These are phyloP conservation scores for Nebria ingens DNA, from an alignment of 1,140 invertebrate species.

Conservation along the genomic window DNA sequence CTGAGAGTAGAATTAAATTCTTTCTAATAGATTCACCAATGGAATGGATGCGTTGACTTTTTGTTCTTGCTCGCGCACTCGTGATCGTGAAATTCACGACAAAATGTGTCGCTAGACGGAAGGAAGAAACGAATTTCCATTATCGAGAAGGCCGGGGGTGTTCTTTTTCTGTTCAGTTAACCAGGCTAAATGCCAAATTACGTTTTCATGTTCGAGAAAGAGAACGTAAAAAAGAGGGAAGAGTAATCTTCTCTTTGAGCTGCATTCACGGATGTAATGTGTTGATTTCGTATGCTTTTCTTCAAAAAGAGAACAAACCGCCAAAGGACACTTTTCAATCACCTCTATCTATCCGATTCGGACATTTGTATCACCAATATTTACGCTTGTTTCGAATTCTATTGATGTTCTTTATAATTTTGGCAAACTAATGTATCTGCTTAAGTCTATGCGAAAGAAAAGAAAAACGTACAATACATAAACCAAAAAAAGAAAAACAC, in stretches of 20 bases:
- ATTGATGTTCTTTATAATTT: no score
- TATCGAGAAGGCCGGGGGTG: background rate
- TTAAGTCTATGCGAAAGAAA: no score
- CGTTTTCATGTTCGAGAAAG: constrained; percentile 6
- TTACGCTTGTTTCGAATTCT: no score
- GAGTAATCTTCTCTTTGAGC: constrained; percentile 12
- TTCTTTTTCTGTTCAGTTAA: constrained; percentile 16
- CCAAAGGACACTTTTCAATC: no score
- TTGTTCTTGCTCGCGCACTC: background rate
- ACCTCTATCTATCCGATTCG: no score
- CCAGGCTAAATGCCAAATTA: constrained; percentile 17
- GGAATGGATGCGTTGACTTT: background rate
- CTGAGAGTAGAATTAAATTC: constrained; percentile 15
- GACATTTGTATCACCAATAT: no score
- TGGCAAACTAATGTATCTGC: no score
- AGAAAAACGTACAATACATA: no score
- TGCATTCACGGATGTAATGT: constrained; percentile 14
- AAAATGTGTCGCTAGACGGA: background rate
- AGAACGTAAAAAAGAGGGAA: background rate
- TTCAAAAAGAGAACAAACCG: no score
- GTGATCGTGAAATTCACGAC: background rate
- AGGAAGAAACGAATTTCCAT: constrained; percentile 15
- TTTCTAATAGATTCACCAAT: constrained; percentile 14
- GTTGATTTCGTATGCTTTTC: constrained; percentile 12
- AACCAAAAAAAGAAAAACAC: no score